A percentile compares a stretch with the other conserved stretches of the same genome.
These are phyloP conservation scores for Callorhinus ursinus DNA, from an alignment of 2,113 vertebrate genomes.

Conservation along the genomic window DNA sequence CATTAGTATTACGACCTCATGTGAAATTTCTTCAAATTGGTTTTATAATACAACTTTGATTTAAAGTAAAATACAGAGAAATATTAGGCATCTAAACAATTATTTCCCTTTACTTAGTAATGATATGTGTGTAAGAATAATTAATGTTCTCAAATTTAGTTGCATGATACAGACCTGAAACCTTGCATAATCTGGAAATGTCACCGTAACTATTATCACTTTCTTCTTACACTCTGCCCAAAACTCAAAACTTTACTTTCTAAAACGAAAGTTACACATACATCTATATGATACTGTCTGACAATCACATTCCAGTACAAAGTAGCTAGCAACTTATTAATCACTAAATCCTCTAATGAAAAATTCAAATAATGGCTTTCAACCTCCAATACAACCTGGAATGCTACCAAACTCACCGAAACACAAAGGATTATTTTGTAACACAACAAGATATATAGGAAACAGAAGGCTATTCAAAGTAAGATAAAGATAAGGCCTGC, in stretches of 20 bases:
- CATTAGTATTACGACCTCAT: not conserved
- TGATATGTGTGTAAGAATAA: not conserved
- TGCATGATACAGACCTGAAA: not conserved
- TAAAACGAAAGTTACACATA: not conserved
- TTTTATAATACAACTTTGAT: conserved; percentile 10
- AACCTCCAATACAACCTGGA: not conserved
- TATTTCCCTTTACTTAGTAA: not conserved
- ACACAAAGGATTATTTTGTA: not conserved
- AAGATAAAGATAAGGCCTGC: not conserved
- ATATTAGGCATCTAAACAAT: not conserved
- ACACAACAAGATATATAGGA: not conserved
- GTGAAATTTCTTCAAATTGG: not conserved
- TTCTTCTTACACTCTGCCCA: not conserved
- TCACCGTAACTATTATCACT: not conserved
- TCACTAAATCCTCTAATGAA: not conserved
- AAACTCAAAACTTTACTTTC: not conserved
- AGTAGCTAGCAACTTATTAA: not conserved
- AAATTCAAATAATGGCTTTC: not conserved
- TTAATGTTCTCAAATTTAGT: not conserved
- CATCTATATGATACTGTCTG: not conserved
- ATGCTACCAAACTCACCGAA: not conserved
- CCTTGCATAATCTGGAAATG: not conserved
- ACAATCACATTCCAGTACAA: not conserved
- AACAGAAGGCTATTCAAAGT: not conserved
- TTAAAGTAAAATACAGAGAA: conserved; percentile 17